Conservation (phyloP, 2,797 vertebrate genomes). For the Pelochelys cantorii region DNA sequence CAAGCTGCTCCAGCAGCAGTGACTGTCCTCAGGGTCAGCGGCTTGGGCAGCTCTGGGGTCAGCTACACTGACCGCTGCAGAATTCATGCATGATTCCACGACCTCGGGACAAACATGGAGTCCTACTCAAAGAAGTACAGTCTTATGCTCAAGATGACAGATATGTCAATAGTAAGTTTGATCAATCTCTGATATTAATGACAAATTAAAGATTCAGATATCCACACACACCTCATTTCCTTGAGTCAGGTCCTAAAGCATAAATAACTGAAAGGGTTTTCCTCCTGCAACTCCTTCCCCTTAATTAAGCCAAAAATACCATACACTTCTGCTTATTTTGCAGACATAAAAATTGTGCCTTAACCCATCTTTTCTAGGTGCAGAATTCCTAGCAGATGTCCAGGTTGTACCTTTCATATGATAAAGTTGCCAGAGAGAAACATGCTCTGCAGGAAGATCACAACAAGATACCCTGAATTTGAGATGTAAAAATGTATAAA, state of each 20-base stretch:
- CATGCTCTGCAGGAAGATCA: not conserved
- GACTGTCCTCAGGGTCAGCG: too few species aligned
- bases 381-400: not conserved
- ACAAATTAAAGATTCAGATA: not conserved
- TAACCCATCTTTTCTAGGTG: not conserved
- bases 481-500: too few species aligned
- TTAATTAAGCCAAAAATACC: not conserved
- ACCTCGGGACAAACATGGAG: too few species aligned
- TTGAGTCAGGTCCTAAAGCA: not conserved
- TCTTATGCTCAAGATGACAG: not conserved
- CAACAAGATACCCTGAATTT: not conserved
- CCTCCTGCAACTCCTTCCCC: not conserved
- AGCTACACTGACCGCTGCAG: too few species aligned
- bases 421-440: not conserved
- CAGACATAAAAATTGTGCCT: not conserved
- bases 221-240: not conserved
- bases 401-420: not conserved
- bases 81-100: too few species aligned
- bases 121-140: not conserved
- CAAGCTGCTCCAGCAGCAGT: too few species aligned
- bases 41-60: too few species aligned
- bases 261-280: not conserved
- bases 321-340: not conserved
- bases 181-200: not conserved
- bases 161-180: not conserved